These are phyloP conservation scores for Trichechus manatus DNA, from an alignment of 2,113 vertebrate genomes.

Conservation along the genomic window DNA sequence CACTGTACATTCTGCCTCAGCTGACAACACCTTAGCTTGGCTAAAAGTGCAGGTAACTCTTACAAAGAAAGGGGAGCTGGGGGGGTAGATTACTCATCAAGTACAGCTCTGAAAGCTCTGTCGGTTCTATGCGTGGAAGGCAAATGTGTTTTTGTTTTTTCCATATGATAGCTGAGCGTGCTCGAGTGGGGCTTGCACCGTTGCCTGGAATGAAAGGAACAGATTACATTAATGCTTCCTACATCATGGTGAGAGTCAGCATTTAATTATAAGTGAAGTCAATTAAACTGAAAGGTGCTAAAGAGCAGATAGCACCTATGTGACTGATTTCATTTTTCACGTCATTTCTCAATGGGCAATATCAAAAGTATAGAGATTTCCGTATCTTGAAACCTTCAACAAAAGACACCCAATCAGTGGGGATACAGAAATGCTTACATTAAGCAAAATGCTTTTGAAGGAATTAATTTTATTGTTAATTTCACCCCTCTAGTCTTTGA, in stretches of 20 bases:
- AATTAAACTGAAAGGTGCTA: conserved; percentile 85
- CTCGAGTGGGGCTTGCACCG: conserved; percentile 94
- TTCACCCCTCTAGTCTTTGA: conserved; percentile 74
- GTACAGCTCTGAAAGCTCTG: conserved; percentile 39
- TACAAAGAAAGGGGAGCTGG: conserved; percentile 75
- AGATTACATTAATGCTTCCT: conserved; percentile 98
- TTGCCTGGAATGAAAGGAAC: conserved; percentile 96
- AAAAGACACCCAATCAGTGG: conserved; percentile 13
- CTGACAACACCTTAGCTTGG: conserved; percentile 73
- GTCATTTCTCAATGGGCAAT: conserved; percentile 79
- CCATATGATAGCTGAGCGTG: conserved; percentile 91
- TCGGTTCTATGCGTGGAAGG: conserved; percentile 63
- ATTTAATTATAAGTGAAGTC: conserved; percentile 77
- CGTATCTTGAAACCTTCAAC: conserved; percentile 5
- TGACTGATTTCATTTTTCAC: conserved; percentile 82
- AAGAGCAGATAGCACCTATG: conserved; percentile 83
- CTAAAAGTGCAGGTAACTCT: conserved; percentile 80
- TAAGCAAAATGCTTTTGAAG: conserved; percentile 79
- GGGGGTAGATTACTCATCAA: conserved; percentile 72
- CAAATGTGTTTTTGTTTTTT: conserved; percentile 70
- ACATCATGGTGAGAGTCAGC: conserved; percentile 96
- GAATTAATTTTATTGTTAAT: conserved; percentile 76
- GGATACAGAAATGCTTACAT: conserved; percentile 74
- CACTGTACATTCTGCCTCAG: conserved; percentile 81
- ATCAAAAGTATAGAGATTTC: conserved; percentile 52